Evolutionary conservation across 2,888 invertebrate species (phyloP).

Genomic region (Elaeidobius kamerunicus): DNA sequence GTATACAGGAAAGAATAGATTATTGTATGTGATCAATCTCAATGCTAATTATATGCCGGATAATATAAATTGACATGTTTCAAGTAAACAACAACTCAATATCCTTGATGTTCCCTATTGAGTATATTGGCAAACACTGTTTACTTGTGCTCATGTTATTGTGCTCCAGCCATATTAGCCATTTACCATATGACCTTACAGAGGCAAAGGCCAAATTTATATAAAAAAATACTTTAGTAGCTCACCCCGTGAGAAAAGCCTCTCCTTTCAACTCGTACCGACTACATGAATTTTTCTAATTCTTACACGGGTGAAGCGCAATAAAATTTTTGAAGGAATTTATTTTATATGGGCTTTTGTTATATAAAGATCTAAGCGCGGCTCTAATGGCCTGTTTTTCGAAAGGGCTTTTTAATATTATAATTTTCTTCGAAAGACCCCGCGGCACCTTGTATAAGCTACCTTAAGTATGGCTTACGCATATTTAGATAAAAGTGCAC

Average conservation of each 20-base stretch:
- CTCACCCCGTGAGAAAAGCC: constrained; percentile 7
- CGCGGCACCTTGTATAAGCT: constrained; percentile 17
- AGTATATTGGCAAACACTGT: too few species aligned
- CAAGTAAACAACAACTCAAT: too few species aligned
- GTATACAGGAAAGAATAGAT: too few species aligned
- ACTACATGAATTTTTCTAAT: constrained; percentile 24
- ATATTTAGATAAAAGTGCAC: constrained; percentile 5
- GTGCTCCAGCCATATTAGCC: too few species aligned
- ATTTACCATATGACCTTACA: too few species aligned
- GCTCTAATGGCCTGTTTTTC: constrained; percentile 22
- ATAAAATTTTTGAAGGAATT: constrained; percentile 21
- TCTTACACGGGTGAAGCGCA: constrained; percentile 18
- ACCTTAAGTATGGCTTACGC: constrained; percentile 22
- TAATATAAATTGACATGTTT: too few species aligned
- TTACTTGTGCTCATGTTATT: too few species aligned
- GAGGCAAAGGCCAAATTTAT: too few species aligned
- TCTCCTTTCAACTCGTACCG: constrained; percentile 8
- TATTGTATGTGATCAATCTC: too few species aligned
- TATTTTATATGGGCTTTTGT: constrained; percentile 10
- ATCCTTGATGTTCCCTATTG: too few species aligned
- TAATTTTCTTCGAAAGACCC: constrained; percentile 28
- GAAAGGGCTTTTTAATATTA: constrained; percentile 28
- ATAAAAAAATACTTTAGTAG: constrained; percentile 5
- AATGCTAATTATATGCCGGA: too few species aligned
- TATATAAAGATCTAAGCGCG: constrained; percentile 7